These are phyloP conservation scores for Noctua comes DNA, from an alignment of 2,888 invertebrate species.

Conservation along the genomic window DNA sequence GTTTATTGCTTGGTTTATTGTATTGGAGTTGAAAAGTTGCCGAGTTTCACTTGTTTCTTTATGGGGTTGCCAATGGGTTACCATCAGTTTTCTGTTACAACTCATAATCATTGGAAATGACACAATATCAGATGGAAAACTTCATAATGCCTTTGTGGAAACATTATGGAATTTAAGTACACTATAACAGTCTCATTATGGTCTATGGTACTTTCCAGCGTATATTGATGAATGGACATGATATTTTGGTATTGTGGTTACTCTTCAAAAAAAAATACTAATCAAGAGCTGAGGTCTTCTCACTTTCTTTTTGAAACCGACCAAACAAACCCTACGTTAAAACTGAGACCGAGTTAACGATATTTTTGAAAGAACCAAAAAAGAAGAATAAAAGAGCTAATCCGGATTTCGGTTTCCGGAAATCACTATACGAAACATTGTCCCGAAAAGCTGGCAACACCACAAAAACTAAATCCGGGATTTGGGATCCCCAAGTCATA, in stretches of 20 bases:
- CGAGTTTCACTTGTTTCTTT: conserved; percentile 20
- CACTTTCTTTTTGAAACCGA: not conserved
- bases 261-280: not conserved
- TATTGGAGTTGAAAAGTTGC: not conserved
- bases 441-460: conserved; percentile 11
- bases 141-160: not conserved
- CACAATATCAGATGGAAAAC: not conserved
- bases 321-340: not conserved
- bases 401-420: conserved; percentile 44
- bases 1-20: conserved; percentile 21
- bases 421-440: conserved; percentile 31
- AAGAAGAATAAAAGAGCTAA: conserved; percentile 16
- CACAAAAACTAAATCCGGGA: conserved; percentile 45
- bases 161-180: not conserved
- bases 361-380: not conserved
- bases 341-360: not conserved
- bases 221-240: not conserved
- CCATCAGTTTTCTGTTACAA: not conserved
- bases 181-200: too few species aligned
- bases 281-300: not conserved
- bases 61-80: not conserved
- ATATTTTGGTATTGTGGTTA: not conserved
- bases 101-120: not conserved
- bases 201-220: not conserved
- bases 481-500: conserved; percentile 5